Evolutionary conservation across 2,113 vertebrate species (phyloP).

Genomic region (Centropus unirufus): DNA sequence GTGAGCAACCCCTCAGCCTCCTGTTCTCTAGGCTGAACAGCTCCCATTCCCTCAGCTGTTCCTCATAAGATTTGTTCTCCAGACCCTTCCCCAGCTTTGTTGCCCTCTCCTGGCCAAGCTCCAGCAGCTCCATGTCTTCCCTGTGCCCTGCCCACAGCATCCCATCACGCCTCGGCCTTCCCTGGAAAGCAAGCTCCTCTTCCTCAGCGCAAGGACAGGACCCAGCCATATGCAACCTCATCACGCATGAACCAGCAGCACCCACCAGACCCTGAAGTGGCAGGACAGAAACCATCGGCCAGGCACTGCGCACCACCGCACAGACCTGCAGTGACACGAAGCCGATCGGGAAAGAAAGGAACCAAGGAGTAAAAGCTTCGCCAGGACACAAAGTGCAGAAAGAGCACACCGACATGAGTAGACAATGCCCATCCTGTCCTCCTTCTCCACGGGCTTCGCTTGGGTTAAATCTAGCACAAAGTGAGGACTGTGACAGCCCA

Average conservation of each 20-base stretch:
- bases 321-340: background rate
- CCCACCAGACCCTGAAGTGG: background rate
- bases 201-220: accelerated
- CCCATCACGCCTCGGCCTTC: background rate
- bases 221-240: background rate
- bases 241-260: background rate
- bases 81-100: no score
- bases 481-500: background rate
- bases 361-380: background rate
- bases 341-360: background rate
- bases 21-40: no score
- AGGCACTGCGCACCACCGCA: background rate
- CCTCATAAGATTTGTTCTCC: no score
- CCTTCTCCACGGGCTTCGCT: accelerated
- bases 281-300: background rate
- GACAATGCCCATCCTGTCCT: background rate
- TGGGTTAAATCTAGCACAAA: background rate
- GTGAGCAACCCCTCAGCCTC: no score
- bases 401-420: background rate
- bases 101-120: no score
- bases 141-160: background rate
- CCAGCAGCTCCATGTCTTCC: no score
- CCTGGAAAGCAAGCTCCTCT: background rate
- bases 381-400: background rate
- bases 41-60: no score